These are phyloP conservation scores for Hypomecis punctinalis DNA, from an alignment of 2,888 invertebrate genomes.

Conservation along the genomic window DNA sequence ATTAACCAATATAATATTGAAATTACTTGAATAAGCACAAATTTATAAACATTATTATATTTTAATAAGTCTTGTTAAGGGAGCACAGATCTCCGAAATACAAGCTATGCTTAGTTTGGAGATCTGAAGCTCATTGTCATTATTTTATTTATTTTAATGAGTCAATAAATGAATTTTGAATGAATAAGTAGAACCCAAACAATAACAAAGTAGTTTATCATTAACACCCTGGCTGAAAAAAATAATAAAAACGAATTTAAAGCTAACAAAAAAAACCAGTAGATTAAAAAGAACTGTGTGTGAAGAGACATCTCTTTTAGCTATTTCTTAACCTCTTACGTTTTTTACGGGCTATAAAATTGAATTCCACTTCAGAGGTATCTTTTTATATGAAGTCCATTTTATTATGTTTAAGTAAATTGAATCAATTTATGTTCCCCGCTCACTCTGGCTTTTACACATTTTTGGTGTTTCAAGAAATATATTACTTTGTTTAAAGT, in stretches of 20 bases:
- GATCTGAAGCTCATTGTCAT: too few relatives aligned
- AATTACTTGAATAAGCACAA: too few relatives aligned
- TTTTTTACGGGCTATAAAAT: constrained; percentile 45
- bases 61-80: too few relatives aligned
- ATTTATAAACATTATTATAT: too few relatives aligned
- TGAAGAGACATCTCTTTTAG: constrained; percentile 42
- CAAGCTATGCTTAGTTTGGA: too few relatives aligned
- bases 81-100: too few relatives aligned
- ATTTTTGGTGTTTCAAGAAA: constrained; percentile 14
- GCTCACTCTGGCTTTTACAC: constrained; percentile 28
- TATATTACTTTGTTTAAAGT: constrained; percentile 3
- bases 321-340: constrained; percentile 33
- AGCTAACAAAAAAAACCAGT: background rate
- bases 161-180: too few relatives aligned
- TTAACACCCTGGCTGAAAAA: background rate
- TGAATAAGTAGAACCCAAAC: too few relatives aligned
- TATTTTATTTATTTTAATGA: too few relatives aligned
- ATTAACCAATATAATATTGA: too few relatives aligned
- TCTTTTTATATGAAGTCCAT: constrained; percentile 40
- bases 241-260: background rate
- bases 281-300: background rate
- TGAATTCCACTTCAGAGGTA: constrained; percentile 42
- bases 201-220: too few relatives aligned
- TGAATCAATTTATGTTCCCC: constrained; percentile 39
- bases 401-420: constrained; percentile 42